Base-by-base conservation (phyloP, 2,797 vertebrate species). In the Avahi laniger region DNA sequence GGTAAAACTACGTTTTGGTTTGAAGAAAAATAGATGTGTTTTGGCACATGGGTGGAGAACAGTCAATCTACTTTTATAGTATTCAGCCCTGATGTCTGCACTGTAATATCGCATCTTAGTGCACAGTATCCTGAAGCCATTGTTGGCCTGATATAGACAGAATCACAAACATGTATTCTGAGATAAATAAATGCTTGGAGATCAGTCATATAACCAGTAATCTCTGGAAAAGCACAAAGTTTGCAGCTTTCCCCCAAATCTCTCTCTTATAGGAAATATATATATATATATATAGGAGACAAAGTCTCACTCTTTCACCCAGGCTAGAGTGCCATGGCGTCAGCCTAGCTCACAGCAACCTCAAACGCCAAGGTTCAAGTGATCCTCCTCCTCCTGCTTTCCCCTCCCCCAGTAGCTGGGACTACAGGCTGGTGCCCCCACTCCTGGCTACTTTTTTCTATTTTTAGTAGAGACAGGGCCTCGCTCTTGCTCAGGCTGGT, bases 61-160 rank as follows among this genome's bases (percentile, higher is more conserved):
- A 1, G 17, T 2, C 12, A 7, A 2, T 54, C 8, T 20, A 7
- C 26, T 6, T 24, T 35, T 1, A 9, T 26, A 5, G 14, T 4
- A n/a, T 2, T 61, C 35, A 69, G 33, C 1, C 9, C 20, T 54
- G 46, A 33, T 28, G 13, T 63, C 65, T 48, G 50, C 57, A 18
- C 5, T 24, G 9, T 3, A 7, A 0, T 10, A 41, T 24, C 30
- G 35, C 41, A 6, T 1, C 15, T 9, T 5, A 7, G 59, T 38
- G 48, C 57, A 1, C 70, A 43, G 20, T 46, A 18, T 10, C 24
- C 57, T 8, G 26, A 7, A 13, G 41, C 24, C 20, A 0, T 2
- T 13, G 38, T 1, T n/a, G 54, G 26, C n/a, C 52, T n/a, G 79
- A 79, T 13, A 6, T 1, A 24, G 50, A 28, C 33, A 18, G 79